A percentile compares a stretch with the other conserved stretches of the same genome.
phyloP scores from a whole-genome alignment of 2,797 vertebrate species.

The Clarias pachynema region DNA sequence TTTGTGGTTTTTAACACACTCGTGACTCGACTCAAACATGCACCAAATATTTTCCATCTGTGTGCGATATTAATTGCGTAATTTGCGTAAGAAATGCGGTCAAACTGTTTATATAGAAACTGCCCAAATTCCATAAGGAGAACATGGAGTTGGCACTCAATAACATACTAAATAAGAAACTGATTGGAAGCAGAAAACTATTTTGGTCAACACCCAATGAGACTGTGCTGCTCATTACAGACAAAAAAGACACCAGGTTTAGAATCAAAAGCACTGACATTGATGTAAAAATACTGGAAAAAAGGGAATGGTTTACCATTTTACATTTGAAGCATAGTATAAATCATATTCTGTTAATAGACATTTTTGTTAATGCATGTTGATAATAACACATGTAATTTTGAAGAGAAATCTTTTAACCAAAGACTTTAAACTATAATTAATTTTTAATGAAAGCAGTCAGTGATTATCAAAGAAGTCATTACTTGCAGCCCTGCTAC shows the following conservation, averaged over 20 bases:
- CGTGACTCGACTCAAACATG: no score
- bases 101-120: background rate
- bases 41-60: no score
- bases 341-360: background rate
- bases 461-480: constrained; percentile 6
- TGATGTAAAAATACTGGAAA: background rate
- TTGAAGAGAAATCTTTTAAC: background rate
- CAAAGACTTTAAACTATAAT: background rate
- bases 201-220: background rate
- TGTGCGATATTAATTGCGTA: no score
- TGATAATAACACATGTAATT: background rate
- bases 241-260: background rate
- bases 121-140: background rate
- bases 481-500: background rate
- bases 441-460: constrained; percentile 8
- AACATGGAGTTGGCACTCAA: background rate
- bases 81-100: no score
- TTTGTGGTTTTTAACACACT: no score
- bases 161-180: background rate
- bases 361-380: background rate
- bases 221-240: background rate
- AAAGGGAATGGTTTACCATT: background rate
- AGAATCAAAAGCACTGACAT: background rate
- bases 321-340: background rate
- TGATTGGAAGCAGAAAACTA: background rate